phyloP scores from a whole-genome alignment of 2,797 vertebrate species.

The Chromis chromis region DNA sequence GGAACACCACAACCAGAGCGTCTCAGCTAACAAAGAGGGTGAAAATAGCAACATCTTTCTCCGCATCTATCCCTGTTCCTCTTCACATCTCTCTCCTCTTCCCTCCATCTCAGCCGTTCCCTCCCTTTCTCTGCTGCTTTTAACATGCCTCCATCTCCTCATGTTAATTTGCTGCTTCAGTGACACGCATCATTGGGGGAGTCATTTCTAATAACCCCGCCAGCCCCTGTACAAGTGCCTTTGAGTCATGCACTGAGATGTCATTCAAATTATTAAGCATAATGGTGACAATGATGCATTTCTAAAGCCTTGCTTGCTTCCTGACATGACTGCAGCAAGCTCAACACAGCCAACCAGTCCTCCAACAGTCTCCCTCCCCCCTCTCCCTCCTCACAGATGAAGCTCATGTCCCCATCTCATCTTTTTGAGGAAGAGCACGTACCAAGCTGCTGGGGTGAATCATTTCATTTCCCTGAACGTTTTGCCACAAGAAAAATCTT shows the following conservation, averaged over 20 bases:
- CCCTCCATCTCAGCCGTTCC: conserved; percentile 40
- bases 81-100: conserved; percentile 32
- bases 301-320: conserved; percentile 72
- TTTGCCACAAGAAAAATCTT: conserved; percentile 68
- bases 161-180: conserved; percentile 91
- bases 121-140: conserved; percentile 62
- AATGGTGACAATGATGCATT: conserved; percentile 78
- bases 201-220: conserved; percentile 83
- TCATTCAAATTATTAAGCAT: conserved; percentile 84
- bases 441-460: conserved; percentile 71
- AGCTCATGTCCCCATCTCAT: conserved; percentile 55
- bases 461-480: conserved; percentile 70
- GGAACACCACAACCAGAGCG: conserved; percentile 59
- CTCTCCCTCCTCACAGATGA: conserved; percentile 49
- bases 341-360: conserved; percentile 48
- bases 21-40: conserved; percentile 67
- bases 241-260: conserved; percentile 76
- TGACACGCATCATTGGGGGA: conserved; percentile 87
- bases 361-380: not conserved
- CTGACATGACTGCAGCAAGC: conserved; percentile 65
- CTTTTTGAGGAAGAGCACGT: conserved; percentile 62
- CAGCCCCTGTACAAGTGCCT: conserved; percentile 73
- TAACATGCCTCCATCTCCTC: conserved; percentile 78
- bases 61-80: conserved; percentile 54
- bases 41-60: conserved; percentile 74